Evolutionary conservation across 2,888 invertebrate genomes (phyloP).

Genomic region (Troides helena): DNA sequence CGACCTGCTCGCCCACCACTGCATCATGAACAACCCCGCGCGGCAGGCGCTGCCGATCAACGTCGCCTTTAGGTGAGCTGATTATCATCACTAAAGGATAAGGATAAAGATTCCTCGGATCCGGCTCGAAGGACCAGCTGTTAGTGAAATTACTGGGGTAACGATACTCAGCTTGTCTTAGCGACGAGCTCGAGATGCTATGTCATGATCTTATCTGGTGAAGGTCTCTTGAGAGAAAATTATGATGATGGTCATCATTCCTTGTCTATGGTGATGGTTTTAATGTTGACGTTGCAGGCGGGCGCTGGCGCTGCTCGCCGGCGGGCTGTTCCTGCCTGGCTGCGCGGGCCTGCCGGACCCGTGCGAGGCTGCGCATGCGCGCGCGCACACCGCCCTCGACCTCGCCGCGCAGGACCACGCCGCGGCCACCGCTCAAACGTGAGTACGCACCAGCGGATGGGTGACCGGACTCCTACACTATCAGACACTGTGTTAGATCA

Average conservation of each 20-base stretch:
- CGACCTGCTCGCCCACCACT: constrained; percentile 96
- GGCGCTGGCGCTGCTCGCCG: constrained; percentile 93
- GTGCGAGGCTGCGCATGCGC: constrained; percentile 92
- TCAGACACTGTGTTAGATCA: constrained; percentile 5
- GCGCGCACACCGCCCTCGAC: constrained; percentile 94
- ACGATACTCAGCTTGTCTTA: no score
- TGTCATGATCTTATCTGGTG: no score
- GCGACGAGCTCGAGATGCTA: no score
- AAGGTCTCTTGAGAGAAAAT: no score
- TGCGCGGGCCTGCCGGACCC: constrained; percentile 96
- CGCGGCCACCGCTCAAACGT: constrained; percentile 96
- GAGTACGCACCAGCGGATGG: constrained; percentile 29
- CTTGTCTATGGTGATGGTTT: no score
- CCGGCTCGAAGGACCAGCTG: no score
- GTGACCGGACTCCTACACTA: no score
- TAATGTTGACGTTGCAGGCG: constrained; percentile 68
- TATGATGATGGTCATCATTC: no score
- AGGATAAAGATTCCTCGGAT: no score
- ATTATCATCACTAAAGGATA: no score
- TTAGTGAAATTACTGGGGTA: no score
- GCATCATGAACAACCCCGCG: constrained; percentile 97
- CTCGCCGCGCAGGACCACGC: constrained; percentile 95
- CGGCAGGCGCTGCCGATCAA: constrained; percentile 95
- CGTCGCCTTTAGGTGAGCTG: constrained; percentile 86
- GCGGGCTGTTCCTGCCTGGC: constrained; percentile 97